These are phyloP conservation scores for Thripadectes ignobilis DNA, from an alignment of 2,797 vertebrate species.

Conservation along the genomic window DNA sequence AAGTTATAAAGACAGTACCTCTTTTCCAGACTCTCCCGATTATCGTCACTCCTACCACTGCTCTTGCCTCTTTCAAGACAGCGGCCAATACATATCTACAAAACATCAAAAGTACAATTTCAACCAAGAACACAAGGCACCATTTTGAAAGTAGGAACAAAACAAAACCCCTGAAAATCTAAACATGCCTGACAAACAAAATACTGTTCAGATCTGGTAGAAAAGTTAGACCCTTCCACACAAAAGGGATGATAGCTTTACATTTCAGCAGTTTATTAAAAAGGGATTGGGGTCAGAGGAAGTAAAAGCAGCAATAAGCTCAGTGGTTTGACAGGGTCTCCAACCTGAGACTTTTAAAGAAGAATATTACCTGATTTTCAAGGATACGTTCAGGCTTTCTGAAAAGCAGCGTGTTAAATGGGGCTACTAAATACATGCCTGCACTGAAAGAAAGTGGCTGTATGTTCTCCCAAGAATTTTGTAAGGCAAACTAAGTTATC, in stretches of 20 bases:
- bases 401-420: neutral
- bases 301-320: neutral
- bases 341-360: neutral
- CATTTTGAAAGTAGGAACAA: neutral
- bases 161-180: neutral
- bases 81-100: conserved; percentile 88
- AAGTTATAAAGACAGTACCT: conserved; percentile 77
- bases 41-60: conserved; percentile 95
- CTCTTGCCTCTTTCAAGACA: conserved; percentile 96
- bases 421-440: neutral
- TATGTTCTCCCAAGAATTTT: neutral
- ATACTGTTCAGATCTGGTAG: neutral
- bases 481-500: neutral
- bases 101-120: neutral
- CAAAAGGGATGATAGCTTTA: conserved; percentile 38
- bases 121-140: neutral
- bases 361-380: neutral
- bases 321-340: neutral
- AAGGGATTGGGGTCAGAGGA: neutral
- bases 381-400: neutral
- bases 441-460: neutral
- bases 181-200: conserved; percentile 12
- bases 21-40: conserved; percentile 94
- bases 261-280: conserved; percentile 26
- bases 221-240: conserved; percentile 15